Conservation (phyloP, 2,113 vertebrate species). For the Apteryx mantelli region DNA sequence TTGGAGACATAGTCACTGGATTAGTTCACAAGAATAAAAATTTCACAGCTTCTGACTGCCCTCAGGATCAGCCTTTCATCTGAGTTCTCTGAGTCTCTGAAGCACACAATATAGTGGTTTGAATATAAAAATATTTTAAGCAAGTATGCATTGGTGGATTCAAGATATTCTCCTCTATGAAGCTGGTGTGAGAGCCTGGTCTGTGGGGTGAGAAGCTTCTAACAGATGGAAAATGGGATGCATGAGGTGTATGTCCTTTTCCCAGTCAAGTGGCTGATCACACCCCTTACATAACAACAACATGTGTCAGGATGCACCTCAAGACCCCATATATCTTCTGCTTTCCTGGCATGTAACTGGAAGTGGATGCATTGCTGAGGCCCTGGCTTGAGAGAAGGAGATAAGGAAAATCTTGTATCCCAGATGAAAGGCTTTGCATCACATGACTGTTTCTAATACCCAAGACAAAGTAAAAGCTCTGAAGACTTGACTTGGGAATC, state of each 20-base stretch:
- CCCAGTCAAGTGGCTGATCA: neutral
- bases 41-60: neutral
- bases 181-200: neutral
- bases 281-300: fast-evolving
- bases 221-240: neutral
- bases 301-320: neutral
- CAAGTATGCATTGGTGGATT: neutral
- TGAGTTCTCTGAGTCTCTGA: neutral
- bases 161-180: neutral
- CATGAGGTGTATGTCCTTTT: neutral
- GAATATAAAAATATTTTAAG: neutral
- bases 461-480: neutral
- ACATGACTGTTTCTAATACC: neutral
- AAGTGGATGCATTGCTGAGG: neutral
- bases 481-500: neutral
- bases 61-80: neutral
- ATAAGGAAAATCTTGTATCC: neutral
- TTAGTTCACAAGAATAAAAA: neutral
- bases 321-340: neutral
- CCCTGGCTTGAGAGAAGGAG: neutral
- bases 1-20: neutral
- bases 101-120: neutral
- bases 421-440: neutral
- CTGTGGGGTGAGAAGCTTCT: neutral
- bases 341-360: neutral